Percentiles rank a stretch among this genome's conserved stretches.
These are phyloP conservation scores for Ephestia elutella DNA, from an alignment of 1,140 invertebrate genomes.

Conservation along the genomic window DNA sequence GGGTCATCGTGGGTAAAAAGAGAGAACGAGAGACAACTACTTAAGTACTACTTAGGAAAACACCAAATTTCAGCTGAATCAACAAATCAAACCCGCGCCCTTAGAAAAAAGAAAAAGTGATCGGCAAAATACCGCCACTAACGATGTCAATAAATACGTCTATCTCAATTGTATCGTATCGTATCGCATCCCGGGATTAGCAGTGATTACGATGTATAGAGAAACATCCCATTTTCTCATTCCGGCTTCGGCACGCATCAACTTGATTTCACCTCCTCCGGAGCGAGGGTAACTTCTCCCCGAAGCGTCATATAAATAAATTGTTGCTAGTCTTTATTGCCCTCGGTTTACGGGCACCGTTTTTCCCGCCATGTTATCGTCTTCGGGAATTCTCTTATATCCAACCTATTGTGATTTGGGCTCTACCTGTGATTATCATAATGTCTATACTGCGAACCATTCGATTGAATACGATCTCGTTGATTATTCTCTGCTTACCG, in stretches of 20 bases:
- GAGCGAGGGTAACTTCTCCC: slow-evolving; percentile 61
- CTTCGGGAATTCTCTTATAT: slow-evolving; percentile 51
- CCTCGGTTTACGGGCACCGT: slow-evolving; percentile 45
- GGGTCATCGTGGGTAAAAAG: too few relatives aligned
- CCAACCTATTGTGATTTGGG: slow-evolving; percentile 51
- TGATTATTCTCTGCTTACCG: slow-evolving; percentile 17
- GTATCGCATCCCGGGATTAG: slow-evolving; percentile 32
- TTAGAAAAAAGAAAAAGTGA: neutral
- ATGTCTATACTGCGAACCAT: slow-evolving; percentile 26
- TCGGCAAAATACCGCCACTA: slow-evolving; percentile 4
- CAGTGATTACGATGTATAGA: slow-evolving; percentile 33
- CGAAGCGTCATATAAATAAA: slow-evolving; percentile 69
- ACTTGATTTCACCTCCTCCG: slow-evolving; percentile 62
- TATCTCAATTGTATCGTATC: slow-evolving; percentile 24
- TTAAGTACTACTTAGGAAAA: too few relatives aligned
- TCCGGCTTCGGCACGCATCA: slow-evolving; percentile 50
- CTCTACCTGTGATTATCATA: slow-evolving; percentile 52
- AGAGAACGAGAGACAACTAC: too few relatives aligned
- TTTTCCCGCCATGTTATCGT: slow-evolving; percentile 57
- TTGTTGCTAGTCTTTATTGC: slow-evolving; percentile 67
- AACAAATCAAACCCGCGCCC: neutral
- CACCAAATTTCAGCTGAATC: neutral
- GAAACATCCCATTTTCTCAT: slow-evolving; percentile 40
- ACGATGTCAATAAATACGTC: slow-evolving; percentile 20
- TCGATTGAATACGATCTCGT: slow-evolving; percentile 18